Percentiles rank a stretch among this genome's conserved stretches.
Evolutionary conservation across 2,888 invertebrate species (phyloP).

Genomic region (Stegophylla sp.): DNA sequence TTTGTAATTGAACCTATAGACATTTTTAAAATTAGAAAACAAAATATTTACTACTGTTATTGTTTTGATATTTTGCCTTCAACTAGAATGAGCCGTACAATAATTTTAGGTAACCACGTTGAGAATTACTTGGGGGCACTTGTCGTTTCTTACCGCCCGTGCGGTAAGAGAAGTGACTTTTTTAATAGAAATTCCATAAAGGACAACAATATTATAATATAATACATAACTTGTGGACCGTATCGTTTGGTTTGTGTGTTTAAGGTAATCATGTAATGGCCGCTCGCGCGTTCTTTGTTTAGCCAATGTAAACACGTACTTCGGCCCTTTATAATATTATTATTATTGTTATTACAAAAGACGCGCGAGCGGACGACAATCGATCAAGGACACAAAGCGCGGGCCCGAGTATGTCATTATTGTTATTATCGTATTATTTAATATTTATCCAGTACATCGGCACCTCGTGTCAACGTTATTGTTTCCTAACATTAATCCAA

Average conservation of each 20-base stretch:
- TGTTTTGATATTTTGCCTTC: too few species aligned
- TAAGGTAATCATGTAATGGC: constrained; percentile 59
- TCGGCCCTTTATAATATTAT: too few species aligned
- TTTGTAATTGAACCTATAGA: too few species aligned
- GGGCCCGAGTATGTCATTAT: constrained; percentile 50
- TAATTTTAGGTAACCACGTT: too few species aligned
- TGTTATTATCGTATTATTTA: constrained; percentile 57
- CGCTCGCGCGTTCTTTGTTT: constrained; percentile 37
- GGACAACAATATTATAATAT: too few species aligned
- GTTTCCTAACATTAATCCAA: constrained; percentile 53
- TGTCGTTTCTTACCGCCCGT: too few species aligned
- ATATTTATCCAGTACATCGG: constrained; percentile 49
- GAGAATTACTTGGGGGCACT: too few species aligned
- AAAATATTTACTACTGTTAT: too few species aligned
- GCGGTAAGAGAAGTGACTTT: constrained; percentile 2
- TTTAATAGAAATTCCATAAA: constrained; percentile 37
- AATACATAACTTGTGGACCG: constrained; percentile 58
- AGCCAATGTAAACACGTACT: constrained; percentile 46
- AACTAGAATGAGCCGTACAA: too few species aligned
- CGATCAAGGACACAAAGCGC: constrained; percentile 44
- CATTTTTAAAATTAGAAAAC: too few species aligned
- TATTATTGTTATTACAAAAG: constrained; percentile 53
- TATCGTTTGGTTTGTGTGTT: constrained; percentile 58
- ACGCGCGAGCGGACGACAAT: constrained; percentile 39
- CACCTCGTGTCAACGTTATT: constrained; percentile 42